phyloP scores from a whole-genome alignment of 2,888 invertebrate species.

The Selenia dentaria region DNA sequence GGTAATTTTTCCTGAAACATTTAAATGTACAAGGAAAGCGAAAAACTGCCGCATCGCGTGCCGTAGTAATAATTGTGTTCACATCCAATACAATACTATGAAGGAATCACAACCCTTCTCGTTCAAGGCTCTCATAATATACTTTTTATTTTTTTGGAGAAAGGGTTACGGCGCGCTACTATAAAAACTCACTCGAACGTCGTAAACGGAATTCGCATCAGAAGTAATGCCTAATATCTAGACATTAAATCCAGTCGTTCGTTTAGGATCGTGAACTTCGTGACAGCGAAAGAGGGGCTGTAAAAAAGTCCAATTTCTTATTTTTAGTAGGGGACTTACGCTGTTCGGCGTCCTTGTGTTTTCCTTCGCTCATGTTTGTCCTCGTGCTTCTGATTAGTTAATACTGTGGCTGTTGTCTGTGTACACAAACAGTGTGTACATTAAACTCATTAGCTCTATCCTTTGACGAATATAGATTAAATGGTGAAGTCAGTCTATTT shows the following conservation, averaged over 20 bases:
- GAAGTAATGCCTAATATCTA: slow-evolving; percentile 31
- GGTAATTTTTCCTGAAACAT: no score
- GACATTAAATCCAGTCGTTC: slow-evolving; percentile 32
- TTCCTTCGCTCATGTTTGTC: slow-evolving; percentile 9
- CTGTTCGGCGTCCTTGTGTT: slow-evolving; percentile 12
- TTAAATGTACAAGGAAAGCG: no score
- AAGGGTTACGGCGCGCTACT: slow-evolving; percentile 31
- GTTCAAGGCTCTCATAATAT: slow-evolving; percentile 29
- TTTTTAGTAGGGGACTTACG: slow-evolving; percentile 31
- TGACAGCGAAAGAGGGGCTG: slow-evolving; percentile 34
- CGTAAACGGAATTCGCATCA: slow-evolving; percentile 25
- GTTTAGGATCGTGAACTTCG: slow-evolving; percentile 31
- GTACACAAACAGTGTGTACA: background rate
- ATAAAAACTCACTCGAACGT: slow-evolving; percentile 35
- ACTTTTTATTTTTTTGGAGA: slow-evolving; percentile 27
- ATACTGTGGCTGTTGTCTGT: background rate
- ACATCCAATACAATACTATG: slow-evolving; percentile 7
- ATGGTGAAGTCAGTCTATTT: background rate
- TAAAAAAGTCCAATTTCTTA: slow-evolving; percentile 37
- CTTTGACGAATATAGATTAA: background rate
- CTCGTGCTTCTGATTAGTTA: slow-evolving; percentile 3
- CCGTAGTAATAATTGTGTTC: slow-evolving; percentile 10
- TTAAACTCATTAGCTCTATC: background rate
- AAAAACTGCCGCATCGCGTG: background rate
- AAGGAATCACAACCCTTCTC: slow-evolving; percentile 21